phyloP scores from a whole-genome alignment of 2,888 invertebrate species.

The Eristalinus sepulchralis region DNA sequence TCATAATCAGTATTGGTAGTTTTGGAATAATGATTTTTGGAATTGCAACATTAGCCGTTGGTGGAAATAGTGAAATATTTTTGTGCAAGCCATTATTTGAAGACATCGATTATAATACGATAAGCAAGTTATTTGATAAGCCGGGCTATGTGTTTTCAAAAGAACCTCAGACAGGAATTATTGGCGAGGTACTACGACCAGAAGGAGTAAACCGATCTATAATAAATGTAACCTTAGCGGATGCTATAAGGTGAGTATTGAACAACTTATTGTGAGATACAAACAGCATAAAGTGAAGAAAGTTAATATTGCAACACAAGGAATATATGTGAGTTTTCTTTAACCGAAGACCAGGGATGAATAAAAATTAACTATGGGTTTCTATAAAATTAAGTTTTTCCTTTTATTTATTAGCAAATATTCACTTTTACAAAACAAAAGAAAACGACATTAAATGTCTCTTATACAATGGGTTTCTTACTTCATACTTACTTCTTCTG shows the following conservation, averaged over 20 bases:
- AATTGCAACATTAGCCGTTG: conserved; percentile 78
- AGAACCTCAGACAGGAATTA: conserved; percentile 79
- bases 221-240: conserved; percentile 78
- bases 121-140: conserved; percentile 86
- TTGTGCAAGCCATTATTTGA: conserved; percentile 88
- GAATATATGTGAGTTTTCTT: too few species aligned
- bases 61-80: conserved; percentile 82
- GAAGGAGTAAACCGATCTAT: conserved; percentile 78
- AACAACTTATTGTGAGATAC: too few species aligned
- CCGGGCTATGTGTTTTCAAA: conserved; percentile 84
- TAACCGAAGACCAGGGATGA: too few species aligned
- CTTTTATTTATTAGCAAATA: too few species aligned
- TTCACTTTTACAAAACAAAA: too few species aligned
- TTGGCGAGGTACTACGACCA: conserved; percentile 78
- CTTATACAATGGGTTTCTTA: too few species aligned
- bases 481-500: too few species aligned
- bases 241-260: conserved; percentile 78
- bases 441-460: too few species aligned
- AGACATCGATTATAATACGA: conserved; percentile 84
- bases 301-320: too few species aligned
- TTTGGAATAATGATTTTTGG: conserved; percentile 78
- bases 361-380: too few species aligned
- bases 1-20: conserved; percentile 79
- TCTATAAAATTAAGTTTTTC: too few species aligned
- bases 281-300: too few species aligned